Evolutionary conservation across 2,888 invertebrate genomes (phyloP), one percentile per base, ranked within the genome.

Genomic region (Stegophylla sp.): DNA sequence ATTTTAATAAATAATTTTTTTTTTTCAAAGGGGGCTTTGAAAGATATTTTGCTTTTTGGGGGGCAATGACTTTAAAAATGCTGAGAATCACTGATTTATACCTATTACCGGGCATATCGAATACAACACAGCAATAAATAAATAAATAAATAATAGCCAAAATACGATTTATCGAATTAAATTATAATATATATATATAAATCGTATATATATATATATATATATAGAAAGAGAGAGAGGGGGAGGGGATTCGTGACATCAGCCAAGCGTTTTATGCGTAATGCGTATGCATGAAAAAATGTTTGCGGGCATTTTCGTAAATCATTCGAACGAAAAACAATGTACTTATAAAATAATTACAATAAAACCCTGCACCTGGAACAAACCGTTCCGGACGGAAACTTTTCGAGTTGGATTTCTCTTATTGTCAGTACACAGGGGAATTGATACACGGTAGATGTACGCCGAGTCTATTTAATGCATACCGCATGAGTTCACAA

Each of bases 381-480:
- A 9, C 12, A 1, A 17, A 28, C 7, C n/a, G 73, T 73, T 73
- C 43, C 59, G 45, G 28, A 28, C 48, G 28, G 15, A 48, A 61
- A 61, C 73, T 13, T 61, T 45, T 73, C 45, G 4, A 12, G 26
- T 74, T 20, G n/a, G 20, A 20, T 74, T 74, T 74, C 63, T 48
- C 48, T 74, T 48, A 34, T 15, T 61, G 61, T 34, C 61, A 61
- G 61, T 17, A 9, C 7, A 34, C n/a, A n/a, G 34, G 7, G 28
- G 61, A 61, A 61, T 61, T 61, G 17, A 17, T 34, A 28, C 28
- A 23, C n/a, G 15, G 12, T n/a, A n/a, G 20, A 20, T 20, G 20
- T 51, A 51, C 12, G 28, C n/a, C n/a, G 28, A 26, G 34, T 13
- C 15, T 61, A 61, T 28, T 28, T 61, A 61, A 28, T 17, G 59